Evolutionary conservation across 2,888 invertebrate genomes (phyloP), one percentile per base, ranked within the genome.

Genomic region (Sinhomidia bicolor): DNA sequence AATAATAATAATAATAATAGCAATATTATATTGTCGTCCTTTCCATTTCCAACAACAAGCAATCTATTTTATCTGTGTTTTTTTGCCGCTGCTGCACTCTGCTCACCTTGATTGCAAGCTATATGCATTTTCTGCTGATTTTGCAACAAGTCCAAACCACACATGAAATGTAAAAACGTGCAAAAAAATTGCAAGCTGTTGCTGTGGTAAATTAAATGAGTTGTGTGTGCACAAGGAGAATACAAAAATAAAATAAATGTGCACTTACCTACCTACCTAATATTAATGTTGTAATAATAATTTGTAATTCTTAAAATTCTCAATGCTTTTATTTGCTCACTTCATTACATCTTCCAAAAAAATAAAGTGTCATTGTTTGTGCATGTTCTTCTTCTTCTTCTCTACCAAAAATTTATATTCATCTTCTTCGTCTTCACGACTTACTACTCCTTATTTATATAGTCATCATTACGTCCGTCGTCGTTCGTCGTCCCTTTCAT

Each of bases 281-380:
- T 51, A 7, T 20, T 47, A 29, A 12, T 74, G 74, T 74, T 44
- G 74, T 26, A 74, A 44, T 74, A 29, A 29, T 62, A 62, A 62
- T 62, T 60, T 60, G 26, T 20, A 26, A 26, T 17, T 23, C 32
- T 32, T n/a, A 4, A 29, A 41, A n/a, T 71, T 44, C n/a, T n/a
- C 71, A 76, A 26, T 76, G 54, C 32, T 76, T 76, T 76, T 76
- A 76, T 76, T 76, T 76, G 32, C 76, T 76, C 76, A 76, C 71
- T 20, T 54, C 71, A 71, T 20, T 41, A 36, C 7, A 26, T n/a
- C 62, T 12, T 29, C 29, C 17, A 23, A 12, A 29, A 71, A 71
- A 36, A 68, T 10, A n/a, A 5, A 36, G 23, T 71, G 71, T 71
- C 71, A 76, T 47, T 76, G 51, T 76, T 76, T 47, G 47, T 23